Evolutionary conservation across 53 echinoderm and acorn worm genomes (phyloP).

Genomic region (Patiria pectinifera): DNA sequence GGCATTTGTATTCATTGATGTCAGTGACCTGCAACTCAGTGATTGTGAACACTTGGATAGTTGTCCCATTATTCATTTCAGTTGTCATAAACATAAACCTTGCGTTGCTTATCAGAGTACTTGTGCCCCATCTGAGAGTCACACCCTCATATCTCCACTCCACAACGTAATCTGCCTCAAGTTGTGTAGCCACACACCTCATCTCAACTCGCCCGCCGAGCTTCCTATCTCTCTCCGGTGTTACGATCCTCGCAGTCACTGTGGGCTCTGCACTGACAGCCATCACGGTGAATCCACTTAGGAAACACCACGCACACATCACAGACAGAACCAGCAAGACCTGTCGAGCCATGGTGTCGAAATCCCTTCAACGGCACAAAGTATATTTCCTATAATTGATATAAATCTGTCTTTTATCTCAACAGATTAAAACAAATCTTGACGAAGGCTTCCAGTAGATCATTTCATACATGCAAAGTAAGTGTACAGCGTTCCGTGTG

Average conservation of each 20-base stretch:
- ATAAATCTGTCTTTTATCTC: too few species aligned
- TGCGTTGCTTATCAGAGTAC: neutral
- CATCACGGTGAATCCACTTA: neutral
- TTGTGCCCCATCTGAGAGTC: neutral
- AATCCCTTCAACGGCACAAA: too few species aligned
- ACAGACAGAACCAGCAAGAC: neutral
- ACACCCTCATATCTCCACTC: neutral
- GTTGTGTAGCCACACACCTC: slow-evolving; percentile 34
- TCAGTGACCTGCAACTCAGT: neutral
- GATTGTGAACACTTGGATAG: slow-evolving; percentile 27
- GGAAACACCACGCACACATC: neutral
- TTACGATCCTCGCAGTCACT: slow-evolving; percentile 18
- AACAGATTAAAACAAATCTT: too few species aligned
- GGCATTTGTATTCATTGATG: neutral
- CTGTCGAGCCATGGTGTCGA: too few species aligned
- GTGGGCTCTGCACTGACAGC: neutral
- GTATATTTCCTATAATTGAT: too few species aligned
- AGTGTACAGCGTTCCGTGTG: too few species aligned
- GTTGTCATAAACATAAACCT: too few species aligned
- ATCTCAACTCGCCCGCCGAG: slow-evolving; percentile 12
- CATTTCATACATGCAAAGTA: too few species aligned
- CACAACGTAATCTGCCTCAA: slow-evolving; percentile 34
- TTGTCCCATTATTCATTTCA: neutral
- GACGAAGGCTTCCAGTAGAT: too few species aligned
- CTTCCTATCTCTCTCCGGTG: slow-evolving; percentile 48